A percentile compares a stretch with the other conserved stretches of the same genome.
These are phyloP conservation scores for Urocolius indicus DNA, from an alignment of 2,113 vertebrate species.

Conservation along the genomic window DNA sequence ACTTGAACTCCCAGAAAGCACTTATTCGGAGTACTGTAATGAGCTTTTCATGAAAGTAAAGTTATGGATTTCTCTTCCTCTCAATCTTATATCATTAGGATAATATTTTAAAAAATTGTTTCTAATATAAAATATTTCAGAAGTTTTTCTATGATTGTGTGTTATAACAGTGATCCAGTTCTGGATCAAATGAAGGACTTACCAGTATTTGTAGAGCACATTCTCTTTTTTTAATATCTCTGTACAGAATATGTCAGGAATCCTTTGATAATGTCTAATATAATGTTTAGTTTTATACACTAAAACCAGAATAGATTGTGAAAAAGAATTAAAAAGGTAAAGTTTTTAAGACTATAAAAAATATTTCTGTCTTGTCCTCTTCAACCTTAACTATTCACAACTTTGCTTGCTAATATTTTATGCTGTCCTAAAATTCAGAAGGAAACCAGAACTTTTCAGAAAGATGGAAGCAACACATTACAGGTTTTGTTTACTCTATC, in stretches of 20 bases:
- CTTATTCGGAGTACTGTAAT: neutral
- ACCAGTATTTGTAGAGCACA: neutral
- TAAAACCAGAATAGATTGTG: neutral
- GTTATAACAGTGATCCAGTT: neutral
- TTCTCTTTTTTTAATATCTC: neutral
- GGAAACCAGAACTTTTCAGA: neutral
- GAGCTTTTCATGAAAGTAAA: neutral
- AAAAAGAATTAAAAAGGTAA: neutral
- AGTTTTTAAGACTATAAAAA: neutral
- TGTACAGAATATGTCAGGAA: neutral
- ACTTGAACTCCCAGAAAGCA: neutral
- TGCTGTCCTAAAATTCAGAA: neutral
- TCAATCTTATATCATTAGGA: neutral
- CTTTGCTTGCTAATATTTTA: neutral
- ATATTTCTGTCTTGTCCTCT: neutral
- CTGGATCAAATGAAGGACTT: neutral
- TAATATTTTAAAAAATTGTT: neutral
- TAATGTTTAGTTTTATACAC: too few species aligned
- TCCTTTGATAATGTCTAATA: neutral
- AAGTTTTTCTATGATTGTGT: neutral
- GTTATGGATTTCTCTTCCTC: neutral
- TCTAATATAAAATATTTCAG: neutral
- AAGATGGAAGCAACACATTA: neutral
- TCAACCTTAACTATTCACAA: neutral
- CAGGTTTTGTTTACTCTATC: neutral